These are phyloP conservation scores for Cheilinus undulatus DNA, from an alignment of 2,113 vertebrate species.

Conservation along the genomic window DNA sequence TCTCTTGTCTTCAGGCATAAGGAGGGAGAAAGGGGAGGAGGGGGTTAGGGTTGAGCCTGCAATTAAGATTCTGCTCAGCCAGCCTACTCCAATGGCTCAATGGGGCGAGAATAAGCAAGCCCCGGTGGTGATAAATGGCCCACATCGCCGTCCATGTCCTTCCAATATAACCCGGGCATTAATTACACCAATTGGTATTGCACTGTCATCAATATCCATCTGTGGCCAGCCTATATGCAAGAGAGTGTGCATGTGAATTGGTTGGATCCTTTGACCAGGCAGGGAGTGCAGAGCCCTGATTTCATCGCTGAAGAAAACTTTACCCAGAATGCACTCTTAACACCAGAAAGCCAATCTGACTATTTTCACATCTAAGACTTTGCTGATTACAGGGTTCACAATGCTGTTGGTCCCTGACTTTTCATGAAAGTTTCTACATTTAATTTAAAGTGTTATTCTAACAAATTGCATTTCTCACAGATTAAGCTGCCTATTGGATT, in stretches of 20 bases:
- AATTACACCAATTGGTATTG: conserved; percentile 83
- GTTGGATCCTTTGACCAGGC: conserved; percentile 24
- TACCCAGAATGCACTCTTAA: conserved; percentile 35
- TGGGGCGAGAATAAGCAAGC: conserved; percentile 75
- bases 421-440: too few relatives aligned
- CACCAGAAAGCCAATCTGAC: too few relatives aligned
- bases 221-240: conserved; percentile 29
- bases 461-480: too few relatives aligned
- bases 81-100: conserved; percentile 75
- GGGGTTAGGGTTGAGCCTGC: conserved; percentile 44
- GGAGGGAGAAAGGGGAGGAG: not conserved
- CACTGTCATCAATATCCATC: conserved; percentile 81
- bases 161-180: conserved; percentile 81
- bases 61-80: conserved; percentile 81
- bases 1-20: conserved; percentile 39
- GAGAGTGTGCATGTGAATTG: conserved; percentile 10
- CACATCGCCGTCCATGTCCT: conserved; percentile 72
- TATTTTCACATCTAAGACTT: too few relatives aligned
- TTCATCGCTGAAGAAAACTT: conserved; percentile 54
- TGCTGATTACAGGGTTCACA: too few relatives aligned
- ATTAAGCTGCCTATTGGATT: too few relatives aligned
- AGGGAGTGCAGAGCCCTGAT: conserved; percentile 31
- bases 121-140: conserved; percentile 80
- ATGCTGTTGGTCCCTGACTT: too few relatives aligned
- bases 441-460: too few relatives aligned